phyloP scores from a whole-genome alignment of 2,888 invertebrate genomes.

The Chymomyza procnemis region DNA sequence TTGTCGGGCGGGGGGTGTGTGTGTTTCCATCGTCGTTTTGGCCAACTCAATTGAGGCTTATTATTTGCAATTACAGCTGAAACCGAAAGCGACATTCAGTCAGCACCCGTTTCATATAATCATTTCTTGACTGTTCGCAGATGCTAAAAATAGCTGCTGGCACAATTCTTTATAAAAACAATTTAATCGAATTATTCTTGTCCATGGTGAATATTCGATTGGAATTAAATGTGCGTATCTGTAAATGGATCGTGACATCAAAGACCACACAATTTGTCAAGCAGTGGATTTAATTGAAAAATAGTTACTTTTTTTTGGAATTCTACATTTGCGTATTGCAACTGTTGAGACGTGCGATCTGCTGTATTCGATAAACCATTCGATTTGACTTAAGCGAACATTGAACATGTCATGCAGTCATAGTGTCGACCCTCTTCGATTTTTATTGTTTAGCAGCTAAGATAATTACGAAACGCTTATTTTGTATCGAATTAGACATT shows the following conservation, averaged over 20 bases:
- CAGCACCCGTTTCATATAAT: slow-evolving; percentile 20
- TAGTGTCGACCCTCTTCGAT: no score
- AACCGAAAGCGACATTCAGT: slow-evolving; percentile 52
- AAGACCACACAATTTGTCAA: slow-evolving; percentile 40
- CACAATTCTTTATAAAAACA: slow-evolving; percentile 34
- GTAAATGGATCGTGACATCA: slow-evolving; percentile 49
- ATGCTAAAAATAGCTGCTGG: slow-evolving; percentile 53
- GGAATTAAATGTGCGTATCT: slow-evolving; percentile 52
- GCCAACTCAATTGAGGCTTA: slow-evolving; percentile 64
- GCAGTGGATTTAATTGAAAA: background rate
- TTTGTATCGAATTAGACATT: no score
- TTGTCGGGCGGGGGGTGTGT: background rate
- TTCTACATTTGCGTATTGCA: no score
- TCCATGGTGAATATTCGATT: slow-evolving; percentile 34
- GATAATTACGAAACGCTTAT: no score
- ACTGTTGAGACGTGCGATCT: no score
- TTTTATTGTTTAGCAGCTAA: no score
- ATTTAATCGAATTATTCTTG: slow-evolving; percentile 18
- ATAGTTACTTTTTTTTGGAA: no score
- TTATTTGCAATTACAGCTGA: slow-evolving; percentile 63
- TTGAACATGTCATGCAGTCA: no score
- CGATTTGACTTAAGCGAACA: no score
- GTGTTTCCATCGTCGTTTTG: slow-evolving; percentile 32
- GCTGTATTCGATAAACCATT: no score
- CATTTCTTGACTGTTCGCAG: slow-evolving; percentile 19